Base-by-base conservation (phyloP, 2,113 vertebrate species). In the Nanorana parkeri region DNA sequence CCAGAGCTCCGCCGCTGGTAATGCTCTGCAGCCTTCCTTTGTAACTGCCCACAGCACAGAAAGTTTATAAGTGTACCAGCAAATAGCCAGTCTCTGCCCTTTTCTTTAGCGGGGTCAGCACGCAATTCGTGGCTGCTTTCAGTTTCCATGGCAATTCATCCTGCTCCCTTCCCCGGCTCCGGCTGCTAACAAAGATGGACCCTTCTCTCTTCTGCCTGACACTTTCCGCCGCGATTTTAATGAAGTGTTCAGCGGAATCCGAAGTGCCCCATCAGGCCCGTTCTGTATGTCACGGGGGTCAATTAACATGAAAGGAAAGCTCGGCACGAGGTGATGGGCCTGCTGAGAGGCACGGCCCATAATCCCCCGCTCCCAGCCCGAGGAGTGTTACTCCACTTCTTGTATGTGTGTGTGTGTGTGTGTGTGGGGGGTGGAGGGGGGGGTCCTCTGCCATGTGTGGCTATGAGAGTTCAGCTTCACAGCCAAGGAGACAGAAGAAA, bases 81-180 rank as follows among this genome's bases (percentile, higher is more conserved):
- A 66, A 41, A 74, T 74, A 74, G 69, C 60, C 69, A 23, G 68
- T 11, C 61, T 13, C 67, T 74, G 80, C 32, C 80, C 80, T 81
- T 81, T 72, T 32, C 21, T 73, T 54, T 61, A 16, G 26, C 55
- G 19, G 80, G 80, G 80, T 81, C 80, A 75, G 69, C 56, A 56
- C 58, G 74, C 80, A 74, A 52, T 81, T 74, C 36, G 69, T 51
- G 61, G 16, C 17, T 36, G 54, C 69, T 74, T 81, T 55, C 69
- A 65, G 80, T 81, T 81, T 66, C 80, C 80, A 81, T 81, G 80
- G 80, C 61, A 24, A 81, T 81, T 65, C 60, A 81, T 81, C 69
- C 68, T 3, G 3, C 28, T 81, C 52, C 16, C 32, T 63, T 73
- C 69, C 36, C 63, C n/a, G 10, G 17, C 51, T 17, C 28, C 54